phyloP scores from a whole-genome alignment of 2,797 vertebrate genomes.

The Anguilla anguilla region DNA sequence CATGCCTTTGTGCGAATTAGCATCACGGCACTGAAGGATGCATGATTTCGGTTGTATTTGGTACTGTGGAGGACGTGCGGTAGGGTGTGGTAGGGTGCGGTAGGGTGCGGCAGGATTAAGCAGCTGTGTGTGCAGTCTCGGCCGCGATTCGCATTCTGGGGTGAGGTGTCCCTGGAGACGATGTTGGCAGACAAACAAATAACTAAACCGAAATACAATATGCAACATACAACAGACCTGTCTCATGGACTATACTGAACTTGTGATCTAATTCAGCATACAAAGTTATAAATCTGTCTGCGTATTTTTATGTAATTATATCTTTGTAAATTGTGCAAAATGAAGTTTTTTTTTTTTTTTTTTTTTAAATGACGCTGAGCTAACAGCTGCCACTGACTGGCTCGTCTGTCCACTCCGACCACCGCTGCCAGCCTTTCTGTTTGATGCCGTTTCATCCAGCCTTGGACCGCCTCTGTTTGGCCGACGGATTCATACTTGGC shows the following conservation, averaged over 20 bases:
- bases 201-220: too few relatives aligned
- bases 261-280: too few relatives aligned
- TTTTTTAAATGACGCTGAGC: slow-evolving; percentile 36
- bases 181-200: too few relatives aligned
- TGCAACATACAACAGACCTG: too few relatives aligned
- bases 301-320: too few relatives aligned
- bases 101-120: not conserved
- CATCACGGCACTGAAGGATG: not conserved
- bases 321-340: not conserved
- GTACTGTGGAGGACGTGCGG: slow-evolving; percentile 1
- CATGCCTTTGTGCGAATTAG: not conserved
- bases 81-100: not conserved
- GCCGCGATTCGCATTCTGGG: slow-evolving; percentile 35
- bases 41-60: not conserved
- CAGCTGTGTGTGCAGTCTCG: not conserved
- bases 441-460: slow-evolving; percentile 30
- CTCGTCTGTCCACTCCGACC: slow-evolving; percentile 42
- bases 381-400: slow-evolving; percentile 31
- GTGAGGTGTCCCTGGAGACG: slow-evolving; percentile 28
- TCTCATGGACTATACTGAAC: too few relatives aligned
- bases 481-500: slow-evolving; percentile 37
- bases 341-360: not conserved
- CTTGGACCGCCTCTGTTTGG: slow-evolving; percentile 43
- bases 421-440: slow-evolving; percentile 41
- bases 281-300: too few relatives aligned